These are phyloP conservation scores for Tetanocera ferruginea DNA, from an alignment of 2,888 invertebrate genomes.

Conservation along the genomic window DNA sequence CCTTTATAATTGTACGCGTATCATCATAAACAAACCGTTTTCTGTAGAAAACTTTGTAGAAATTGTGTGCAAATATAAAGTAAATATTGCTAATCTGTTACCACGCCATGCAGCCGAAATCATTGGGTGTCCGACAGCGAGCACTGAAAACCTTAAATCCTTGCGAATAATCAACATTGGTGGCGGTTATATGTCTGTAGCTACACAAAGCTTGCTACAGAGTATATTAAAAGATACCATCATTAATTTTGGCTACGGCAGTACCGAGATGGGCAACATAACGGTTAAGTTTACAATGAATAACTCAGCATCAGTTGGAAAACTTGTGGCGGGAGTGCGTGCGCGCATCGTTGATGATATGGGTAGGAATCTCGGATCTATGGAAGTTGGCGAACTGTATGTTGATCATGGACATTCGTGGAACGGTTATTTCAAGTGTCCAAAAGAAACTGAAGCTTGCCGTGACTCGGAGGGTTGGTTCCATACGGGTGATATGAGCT, in stretches of 20 bases:
- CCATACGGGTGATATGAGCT: slow-evolving; percentile 62
- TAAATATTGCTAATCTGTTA: slow-evolving; percentile 52
- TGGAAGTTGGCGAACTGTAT: slow-evolving; percentile 58
- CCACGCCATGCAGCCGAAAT: slow-evolving; percentile 56
- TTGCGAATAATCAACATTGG: slow-evolving; percentile 52
- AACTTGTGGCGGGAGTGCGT: slow-evolving; percentile 45
- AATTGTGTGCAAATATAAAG: slow-evolving; percentile 55
- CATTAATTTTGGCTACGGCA: slow-evolving; percentile 55
- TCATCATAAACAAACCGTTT: slow-evolving; percentile 49
- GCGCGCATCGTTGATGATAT: slow-evolving; percentile 56
- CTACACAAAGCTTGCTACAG: slow-evolving; percentile 53
- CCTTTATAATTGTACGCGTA: neutral
- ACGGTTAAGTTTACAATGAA: slow-evolving; percentile 44
- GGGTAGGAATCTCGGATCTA: slow-evolving; percentile 49
- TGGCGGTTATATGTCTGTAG: slow-evolving; percentile 51
- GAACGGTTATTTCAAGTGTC: slow-evolving; percentile 59
- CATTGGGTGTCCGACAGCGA: slow-evolving; percentile 51
- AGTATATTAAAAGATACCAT: slow-evolving; percentile 50
- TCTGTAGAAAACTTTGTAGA: slow-evolving; percentile 53
- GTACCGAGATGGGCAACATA: slow-evolving; percentile 54
- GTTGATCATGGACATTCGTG: slow-evolving; percentile 51
- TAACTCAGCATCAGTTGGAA: slow-evolving; percentile 51
- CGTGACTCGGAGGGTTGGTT: slow-evolving; percentile 58
- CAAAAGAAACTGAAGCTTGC: slow-evolving; percentile 49
- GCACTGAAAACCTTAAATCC: slow-evolving; percentile 48